Percentiles rank a stretch among this genome's conserved stretches.
Conservation (phyloP, 1,140 invertebrate genomes). For the Scaptomyza hsui region DNA sequence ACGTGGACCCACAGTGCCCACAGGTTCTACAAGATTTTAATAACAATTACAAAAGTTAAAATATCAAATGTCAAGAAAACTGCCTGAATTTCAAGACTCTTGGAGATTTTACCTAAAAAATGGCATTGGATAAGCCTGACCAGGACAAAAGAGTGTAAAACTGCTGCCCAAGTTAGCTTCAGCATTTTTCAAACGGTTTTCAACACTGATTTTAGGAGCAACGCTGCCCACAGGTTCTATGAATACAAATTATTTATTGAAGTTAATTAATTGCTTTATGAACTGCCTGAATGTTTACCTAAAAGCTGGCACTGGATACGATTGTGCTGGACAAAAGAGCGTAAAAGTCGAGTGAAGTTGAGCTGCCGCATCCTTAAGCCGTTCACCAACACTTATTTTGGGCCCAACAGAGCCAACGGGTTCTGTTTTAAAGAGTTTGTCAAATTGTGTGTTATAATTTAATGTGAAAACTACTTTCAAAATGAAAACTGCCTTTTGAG, state of each 20-base stretch:
- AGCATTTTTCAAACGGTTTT: constrained; percentile 86
- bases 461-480: background rate
- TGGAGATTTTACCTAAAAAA: constrained; percentile 85
- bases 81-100: constrained; percentile 27
- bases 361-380: constrained; percentile 85
- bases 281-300: constrained; percentile 85
- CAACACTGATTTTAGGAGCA: constrained; percentile 84
- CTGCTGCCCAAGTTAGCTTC: constrained; percentile 84
- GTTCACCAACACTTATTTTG: constrained; percentile 87
- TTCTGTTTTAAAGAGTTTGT: constrained; percentile 84
- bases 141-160: constrained; percentile 85
- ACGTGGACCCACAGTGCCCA: constrained; percentile 65
- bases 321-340: constrained; percentile 87
- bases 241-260: background rate
- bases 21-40: constrained; percentile 47
- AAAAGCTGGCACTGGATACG: constrained; percentile 88
- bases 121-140: constrained; percentile 88
- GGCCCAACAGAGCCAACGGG: constrained; percentile 89
- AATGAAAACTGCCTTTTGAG: constrained; percentile 58
- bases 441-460: background rate
- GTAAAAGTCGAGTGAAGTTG: constrained; percentile 78
- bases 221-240: constrained; percentile 85
- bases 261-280: constrained; percentile 3
- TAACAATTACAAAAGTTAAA: background rate
- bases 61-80: constrained; percentile 20